phyloP scores from a whole-genome alignment of 2,113 vertebrate genomes.

The Tursiops truncatus region DNA sequence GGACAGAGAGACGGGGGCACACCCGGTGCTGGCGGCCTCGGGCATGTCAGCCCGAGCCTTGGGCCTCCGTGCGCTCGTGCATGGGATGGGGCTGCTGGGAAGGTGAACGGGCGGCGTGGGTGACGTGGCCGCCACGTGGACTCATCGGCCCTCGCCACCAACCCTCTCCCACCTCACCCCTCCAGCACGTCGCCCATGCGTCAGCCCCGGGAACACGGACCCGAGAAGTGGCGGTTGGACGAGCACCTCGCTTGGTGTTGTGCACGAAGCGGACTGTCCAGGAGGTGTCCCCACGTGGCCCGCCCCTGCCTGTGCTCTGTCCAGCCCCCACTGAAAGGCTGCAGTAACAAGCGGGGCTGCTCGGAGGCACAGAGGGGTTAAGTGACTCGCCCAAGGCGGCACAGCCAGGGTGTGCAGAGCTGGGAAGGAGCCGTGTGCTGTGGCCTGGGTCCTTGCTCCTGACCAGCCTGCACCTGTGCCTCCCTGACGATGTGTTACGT shows the following conservation, averaged over 20 bases:
- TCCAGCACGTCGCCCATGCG: accelerated
- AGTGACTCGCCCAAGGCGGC: not conserved
- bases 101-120: accelerated
- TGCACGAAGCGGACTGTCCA: not conserved
- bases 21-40: too few species aligned
- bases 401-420: not conserved
- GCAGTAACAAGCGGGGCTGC: not conserved
- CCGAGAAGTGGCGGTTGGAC: accelerated
- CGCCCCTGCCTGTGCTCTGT: not conserved
- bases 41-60: not conserved
- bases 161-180: too few species aligned
- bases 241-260: not conserved
- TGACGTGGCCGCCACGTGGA: not conserved
- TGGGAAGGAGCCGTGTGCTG: not conserved
- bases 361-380: not conserved
- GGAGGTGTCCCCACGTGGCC: accelerated
- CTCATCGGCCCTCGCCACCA: not conserved
- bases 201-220: accelerated
- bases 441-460: not conserved
- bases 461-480: too few species aligned
- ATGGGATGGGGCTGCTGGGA: not conserved
- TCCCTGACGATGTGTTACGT: accelerated
- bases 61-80: too few species aligned
- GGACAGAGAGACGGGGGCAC: not conserved
- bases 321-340: accelerated